phyloP scores from a whole-genome alignment of 1,140 invertebrate genomes.

The Doryteuthis pealeii region DNA sequence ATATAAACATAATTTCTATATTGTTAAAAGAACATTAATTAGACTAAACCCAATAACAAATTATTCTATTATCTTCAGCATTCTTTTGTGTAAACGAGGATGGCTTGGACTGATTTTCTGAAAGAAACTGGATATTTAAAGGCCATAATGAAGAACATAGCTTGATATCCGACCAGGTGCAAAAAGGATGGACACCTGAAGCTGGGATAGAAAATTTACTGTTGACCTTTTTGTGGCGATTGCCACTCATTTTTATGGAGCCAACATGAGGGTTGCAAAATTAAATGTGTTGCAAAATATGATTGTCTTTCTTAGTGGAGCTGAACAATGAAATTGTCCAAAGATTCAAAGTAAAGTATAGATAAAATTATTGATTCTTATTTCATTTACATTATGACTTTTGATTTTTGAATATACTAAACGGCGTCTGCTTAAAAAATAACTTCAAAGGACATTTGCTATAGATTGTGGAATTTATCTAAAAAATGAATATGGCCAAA shows the following conservation, averaged over 20 bases:
- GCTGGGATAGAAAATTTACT: neutral
- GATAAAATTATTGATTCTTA: too few species aligned
- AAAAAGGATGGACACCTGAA: constrained; percentile 8
- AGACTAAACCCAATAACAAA: too few species aligned
- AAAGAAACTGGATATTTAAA: neutral
- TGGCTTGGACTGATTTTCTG: neutral
- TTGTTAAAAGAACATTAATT: too few species aligned
- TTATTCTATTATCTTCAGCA: neutral
- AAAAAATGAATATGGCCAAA: too few species aligned
- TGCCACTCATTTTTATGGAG: neutral
- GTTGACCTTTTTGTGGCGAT: neutral
- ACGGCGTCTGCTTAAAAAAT: too few species aligned
- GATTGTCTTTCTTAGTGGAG: constrained; percentile 1
- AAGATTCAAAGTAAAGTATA: too few species aligned
- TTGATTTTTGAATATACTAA: too few species aligned
- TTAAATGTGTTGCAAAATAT: neutral
- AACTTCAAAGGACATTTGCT: too few species aligned
- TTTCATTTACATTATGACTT: too few species aligned
- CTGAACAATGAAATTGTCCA: neutral
- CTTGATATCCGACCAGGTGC: neutral
- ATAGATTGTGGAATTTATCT: too few species aligned
- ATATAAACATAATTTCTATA: too few species aligned
- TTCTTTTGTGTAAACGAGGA: neutral
- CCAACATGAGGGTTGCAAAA: neutral
- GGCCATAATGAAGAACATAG: neutral